phyloP scores from a whole-genome alignment of 1,140 invertebrate species.

The Drosophila sulfurigaster region DNA sequence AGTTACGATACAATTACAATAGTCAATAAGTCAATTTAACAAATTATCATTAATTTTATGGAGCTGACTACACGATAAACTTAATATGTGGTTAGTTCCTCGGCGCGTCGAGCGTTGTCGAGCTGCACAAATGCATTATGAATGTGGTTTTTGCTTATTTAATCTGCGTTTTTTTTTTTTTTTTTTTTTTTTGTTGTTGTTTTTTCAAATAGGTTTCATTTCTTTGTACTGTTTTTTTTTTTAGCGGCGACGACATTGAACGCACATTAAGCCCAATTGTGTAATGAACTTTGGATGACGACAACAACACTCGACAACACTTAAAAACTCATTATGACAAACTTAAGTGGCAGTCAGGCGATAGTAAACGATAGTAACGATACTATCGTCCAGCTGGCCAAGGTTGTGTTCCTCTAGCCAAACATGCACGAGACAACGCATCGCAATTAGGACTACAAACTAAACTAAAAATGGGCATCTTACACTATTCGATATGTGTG shows the following conservation, averaged over 20 bases:
- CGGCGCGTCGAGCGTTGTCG: constrained; percentile 61
- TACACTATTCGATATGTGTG: background rate
- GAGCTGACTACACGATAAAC: constrained; percentile 44
- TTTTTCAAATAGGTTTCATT: background rate
- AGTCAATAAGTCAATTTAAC: constrained; percentile 32
- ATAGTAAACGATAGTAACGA: constrained; percentile 4
- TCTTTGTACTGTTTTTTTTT: background rate
- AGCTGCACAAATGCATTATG: constrained; percentile 49
- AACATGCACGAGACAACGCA: constrained; percentile 18
- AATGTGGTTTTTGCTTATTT: constrained; percentile 20
- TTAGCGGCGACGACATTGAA: constrained; percentile 55
- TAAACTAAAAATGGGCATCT: background rate
- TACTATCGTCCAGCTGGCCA: background rate
- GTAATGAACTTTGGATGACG: constrained; percentile 52
- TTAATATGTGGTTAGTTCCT: constrained; percentile 47
- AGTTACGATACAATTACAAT: constrained; percentile 61
- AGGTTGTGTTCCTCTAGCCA: constrained; percentile 7
- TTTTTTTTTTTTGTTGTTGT: constrained; percentile 1
- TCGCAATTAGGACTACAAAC: constrained; percentile 11
- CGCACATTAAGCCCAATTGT: constrained; percentile 54
- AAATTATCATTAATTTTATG: constrained; percentile 17
- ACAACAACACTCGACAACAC: constrained; percentile 73
- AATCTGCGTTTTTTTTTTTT: background rate
- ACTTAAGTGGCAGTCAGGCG: background rate
- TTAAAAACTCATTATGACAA: constrained; percentile 11